Base-by-base conservation (phyloP, 2,797 vertebrate species). In the Sebastiscus tertius region DNA sequence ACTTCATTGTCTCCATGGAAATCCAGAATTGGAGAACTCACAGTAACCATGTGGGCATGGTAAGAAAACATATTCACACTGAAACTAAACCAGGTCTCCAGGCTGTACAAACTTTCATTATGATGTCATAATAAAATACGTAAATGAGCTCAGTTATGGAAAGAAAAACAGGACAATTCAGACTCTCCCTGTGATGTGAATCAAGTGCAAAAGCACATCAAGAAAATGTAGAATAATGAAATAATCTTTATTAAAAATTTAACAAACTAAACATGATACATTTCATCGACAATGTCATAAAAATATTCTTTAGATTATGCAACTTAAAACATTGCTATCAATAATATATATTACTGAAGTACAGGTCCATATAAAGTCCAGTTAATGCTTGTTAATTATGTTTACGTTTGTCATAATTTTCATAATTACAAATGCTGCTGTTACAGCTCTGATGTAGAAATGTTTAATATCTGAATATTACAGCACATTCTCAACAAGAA, bases 201-300 rank as follows among this genome's bases (percentile, higher is more conserved):
- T 20, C 4, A 65, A 22, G 8, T 12, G 13, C 4, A 59, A 59
- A 71, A 63, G 9, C 16, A 67, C 34, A 27, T 68, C 9, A 39
- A 42, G 5, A 31, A 68, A 78, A 8, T 33, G 10, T 24, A 60
- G 20, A 80, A 79, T 54, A 68, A 84, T 86, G 81, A 85, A 79
- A 80, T 39, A 1, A 52, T 69, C 1, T 91, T 88, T 88, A 89
- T 86, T 88, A 10, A 1, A 55, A 78, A 60, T 72, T 26, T 1
- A 27, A 46, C 4, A 20, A 39, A 80, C 12, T 60, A 20, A 49
- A 29, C 2, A 59, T 16, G 3, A 70, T 29, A 58, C 2, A 27
- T 18, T 59, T 39, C 13, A 71, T 71, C 0, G 0, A 33, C 1
- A 33, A 34, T 24, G 1, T 16, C 4, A 60, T 77, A 60, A 59